Evolutionary conservation across 1,140 invertebrate species (phyloP), one percentile per base, ranked within the genome.

Genomic region (Littorina saxatilis): DNA sequence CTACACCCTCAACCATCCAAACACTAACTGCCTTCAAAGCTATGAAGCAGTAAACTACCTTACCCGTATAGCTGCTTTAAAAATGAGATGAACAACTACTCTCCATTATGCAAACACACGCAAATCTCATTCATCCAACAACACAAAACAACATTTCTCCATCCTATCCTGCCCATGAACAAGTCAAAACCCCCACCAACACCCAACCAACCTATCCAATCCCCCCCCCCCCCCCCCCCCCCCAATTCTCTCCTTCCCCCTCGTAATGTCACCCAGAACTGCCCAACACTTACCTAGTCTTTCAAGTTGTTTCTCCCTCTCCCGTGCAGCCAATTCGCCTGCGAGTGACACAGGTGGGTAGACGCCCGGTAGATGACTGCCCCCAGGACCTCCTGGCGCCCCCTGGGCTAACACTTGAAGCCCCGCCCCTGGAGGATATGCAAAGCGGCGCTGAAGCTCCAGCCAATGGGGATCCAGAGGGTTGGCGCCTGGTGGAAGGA

Each of bases 391-490:
- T n/a, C 87, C 86, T 55, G 78, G 61, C 5, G 72, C 85, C 11
- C 80, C 83, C 55, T 84, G 79, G 32, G 75, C 79, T 20, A 81
- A 27, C 0, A 81, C 70, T 2, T 55, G 75, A 7, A 81, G 83
- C 1, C 79, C 83, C 2, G 84, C 50, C 13, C 81, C 82, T 43
- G 86, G 87, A 37, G 84, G 86, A 27, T 84, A 84, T 29, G 88
- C 88, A 86, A 93, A 94, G 89, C 96, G 94, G 85, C 97, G 93
- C 88, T 97, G 96, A 87, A 97, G 94, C 88, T 98, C 98, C 74
- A 98, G 91, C 97, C 97, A 98, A 90, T 98, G 96, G 0, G 96
- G 96, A 92, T 98, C 97, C 27, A 84, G 94, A 2, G 94, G 76
- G 85, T 90, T 86, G 79, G 87, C 81, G 81, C 89, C 81, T 70